Evolutionary conservation across 2,888 invertebrate species (phyloP).

Genomic region (Copidosoma aretas): DNA sequence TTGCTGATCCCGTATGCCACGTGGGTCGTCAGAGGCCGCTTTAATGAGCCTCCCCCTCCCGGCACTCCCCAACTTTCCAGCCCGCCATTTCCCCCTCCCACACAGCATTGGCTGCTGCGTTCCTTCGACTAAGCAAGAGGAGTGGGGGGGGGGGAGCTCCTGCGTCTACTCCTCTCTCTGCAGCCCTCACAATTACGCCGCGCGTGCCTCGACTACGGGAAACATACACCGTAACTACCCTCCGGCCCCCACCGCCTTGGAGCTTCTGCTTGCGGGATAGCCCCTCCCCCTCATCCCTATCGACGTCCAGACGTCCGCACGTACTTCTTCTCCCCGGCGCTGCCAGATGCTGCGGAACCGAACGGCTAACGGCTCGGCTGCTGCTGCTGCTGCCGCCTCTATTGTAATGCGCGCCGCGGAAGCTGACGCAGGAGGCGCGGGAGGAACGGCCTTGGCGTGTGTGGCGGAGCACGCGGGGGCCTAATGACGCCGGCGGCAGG

Average conservation of each 20-base stretch:
- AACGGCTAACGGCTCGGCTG: neutral
- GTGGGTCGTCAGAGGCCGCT: conserved; percentile 48
- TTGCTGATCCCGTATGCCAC: conserved; percentile 57
- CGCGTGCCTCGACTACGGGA: conserved; percentile 60
- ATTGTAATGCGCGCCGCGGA: neutral
- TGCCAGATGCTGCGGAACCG: conserved; percentile 50
- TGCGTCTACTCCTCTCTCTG: conserved; percentile 7
- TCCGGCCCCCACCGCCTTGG: conserved; percentile 13
- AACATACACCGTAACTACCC: conserved; percentile 55
- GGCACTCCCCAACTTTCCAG: conserved; percentile 28
- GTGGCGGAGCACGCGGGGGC: neutral
- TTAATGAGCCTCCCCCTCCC: conserved; percentile 36
- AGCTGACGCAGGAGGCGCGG: neutral
- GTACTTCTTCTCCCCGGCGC: conserved; percentile 44
- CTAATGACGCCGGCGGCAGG: neutral
- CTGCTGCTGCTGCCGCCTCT: neutral
- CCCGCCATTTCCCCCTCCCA: conserved; percentile 24
- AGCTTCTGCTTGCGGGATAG: neutral
- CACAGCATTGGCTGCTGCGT: neutral
- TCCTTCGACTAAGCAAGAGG: no score
- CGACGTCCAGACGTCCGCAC: conserved; percentile 27
- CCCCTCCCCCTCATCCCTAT: conserved; percentile 18
- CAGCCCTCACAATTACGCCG: conserved; percentile 60
- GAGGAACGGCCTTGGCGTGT: neutral
- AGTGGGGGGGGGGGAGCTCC: no score